A percentile compares a stretch with the other conserved stretches of the same genome.
phyloP scores from a whole-genome alignment of 2,113 vertebrate genomes.

The Cheilinus undulatus region DNA sequence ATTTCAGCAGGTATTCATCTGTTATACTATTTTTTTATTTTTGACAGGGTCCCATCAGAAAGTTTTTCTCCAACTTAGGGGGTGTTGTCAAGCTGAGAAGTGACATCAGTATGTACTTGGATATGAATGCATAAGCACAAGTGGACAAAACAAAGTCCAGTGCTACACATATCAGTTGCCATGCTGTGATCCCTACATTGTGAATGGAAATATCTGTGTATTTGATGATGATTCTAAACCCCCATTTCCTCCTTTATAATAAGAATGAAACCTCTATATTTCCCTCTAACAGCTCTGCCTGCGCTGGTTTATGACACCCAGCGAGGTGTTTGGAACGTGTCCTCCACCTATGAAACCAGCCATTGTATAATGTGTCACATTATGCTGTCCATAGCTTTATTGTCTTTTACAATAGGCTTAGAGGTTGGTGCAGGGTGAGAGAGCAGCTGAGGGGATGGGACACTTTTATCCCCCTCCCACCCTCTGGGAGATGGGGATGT shows the following conservation, averaged over 20 bases:
- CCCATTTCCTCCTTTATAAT: slow-evolving; percentile 16
- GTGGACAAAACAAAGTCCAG: too few species aligned
- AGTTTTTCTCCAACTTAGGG: too few species aligned
- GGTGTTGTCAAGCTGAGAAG: too few species aligned
- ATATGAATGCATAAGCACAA: too few species aligned
- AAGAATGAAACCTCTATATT: slow-evolving; percentile 8
- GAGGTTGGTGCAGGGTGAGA: slow-evolving; percentile 27
- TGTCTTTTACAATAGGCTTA: slow-evolving; percentile 36
- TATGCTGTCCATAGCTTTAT: slow-evolving; percentile 51
- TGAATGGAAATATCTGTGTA: too few species aligned
- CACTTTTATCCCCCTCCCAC: slow-evolving; percentile 46
- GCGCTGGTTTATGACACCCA: slow-evolving; percentile 25
- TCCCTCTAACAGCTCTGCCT: slow-evolving; percentile 8
- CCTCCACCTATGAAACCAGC: slow-evolving; percentile 3
- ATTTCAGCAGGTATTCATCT: too few species aligned
- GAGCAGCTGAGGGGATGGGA: slow-evolving; percentile 53
- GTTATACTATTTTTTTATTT: too few species aligned
- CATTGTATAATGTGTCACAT: slow-evolving; percentile 48
- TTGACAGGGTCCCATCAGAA: too few species aligned
- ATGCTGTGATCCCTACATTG: too few species aligned
- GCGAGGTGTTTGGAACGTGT: slow-evolving; percentile 26
- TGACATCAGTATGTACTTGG: too few species aligned
- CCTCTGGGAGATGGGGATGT: slow-evolving; percentile 52
- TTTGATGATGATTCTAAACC: too few species aligned
- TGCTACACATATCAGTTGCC: too few species aligned